Base-by-base conservation (phyloP, 2,888 invertebrate species). In the Neria commutata region DNA sequence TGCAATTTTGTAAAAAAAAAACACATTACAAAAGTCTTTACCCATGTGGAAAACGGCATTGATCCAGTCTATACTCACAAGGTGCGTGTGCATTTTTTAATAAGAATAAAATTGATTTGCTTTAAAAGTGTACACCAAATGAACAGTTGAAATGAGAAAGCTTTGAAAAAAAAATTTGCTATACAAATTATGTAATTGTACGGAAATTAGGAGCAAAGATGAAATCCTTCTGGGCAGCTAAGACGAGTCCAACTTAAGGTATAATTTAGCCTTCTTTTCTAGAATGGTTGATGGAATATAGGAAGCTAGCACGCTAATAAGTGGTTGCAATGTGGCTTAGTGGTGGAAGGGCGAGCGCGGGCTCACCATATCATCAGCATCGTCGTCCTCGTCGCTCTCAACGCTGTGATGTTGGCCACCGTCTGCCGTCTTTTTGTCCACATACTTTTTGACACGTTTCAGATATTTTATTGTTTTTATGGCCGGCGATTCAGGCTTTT, bases 321-420 rank as follows among this genome's bases (percentile, higher is more conserved):
- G n/a, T n/a, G n/a, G n/a, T n/a, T n/a, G n/a, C n/a, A n/a, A n/a
- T n/a, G n/a, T 29, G 29, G 29, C 5, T 8, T 8, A 29, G 29
- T 5, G 29, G 29, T 8, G 29, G 29, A 29, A 11, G 6, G 11
- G 11, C 14, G 37, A 10, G 37, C n/a, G n/a, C n/a, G 33, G 19
- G 65, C 85, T 88, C 89, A 90, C 91, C 90, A 90, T 84, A 81
- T 90, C 90, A 66, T 88, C 88, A 58, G 85, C 87, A 77, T 86
- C 86, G 72, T 88, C 89, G 62, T 86, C 87, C 51, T 87, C 86
- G 66, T 86, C 86, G 58, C 70, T 67, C 42, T 75, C 74, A 50
- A 72, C 72, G 33, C 70, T 69, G 58, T 69, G 71, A 67, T 68
- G 66, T 48, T 72, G 71, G 62, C 72, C 71, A 63, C 73, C 73